Evolutionary conservation across 64 coral and sea anemone species (phyloP).

Genomic region (Hydrozoanthus tunicans): DNA sequence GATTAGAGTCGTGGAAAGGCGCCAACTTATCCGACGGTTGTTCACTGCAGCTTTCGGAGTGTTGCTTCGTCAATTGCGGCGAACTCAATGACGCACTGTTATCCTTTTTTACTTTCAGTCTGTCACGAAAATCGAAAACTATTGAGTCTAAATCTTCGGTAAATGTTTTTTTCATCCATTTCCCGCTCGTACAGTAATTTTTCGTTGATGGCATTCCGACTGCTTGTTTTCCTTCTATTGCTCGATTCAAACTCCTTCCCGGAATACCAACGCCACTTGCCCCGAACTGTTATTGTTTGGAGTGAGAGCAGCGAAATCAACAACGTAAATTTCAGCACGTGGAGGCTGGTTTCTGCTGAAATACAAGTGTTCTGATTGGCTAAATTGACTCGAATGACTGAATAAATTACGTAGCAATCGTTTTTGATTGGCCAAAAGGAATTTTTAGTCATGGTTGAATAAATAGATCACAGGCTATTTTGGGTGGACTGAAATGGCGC

Average conservation of each 20-base stretch:
- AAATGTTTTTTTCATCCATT: slow-evolving; percentile 67
- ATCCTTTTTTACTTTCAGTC: slow-evolving; percentile 79
- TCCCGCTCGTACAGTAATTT: slow-evolving; percentile 70
- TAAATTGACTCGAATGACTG: slow-evolving; percentile 51
- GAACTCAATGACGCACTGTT: slow-evolving; percentile 8
- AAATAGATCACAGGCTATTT: slow-evolving; percentile 66
- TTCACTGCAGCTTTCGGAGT: slow-evolving; percentile 52
- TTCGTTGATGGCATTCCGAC: slow-evolving; percentile 72
- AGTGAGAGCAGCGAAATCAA: slow-evolving; percentile 52
- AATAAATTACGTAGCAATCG: slow-evolving; percentile 46
- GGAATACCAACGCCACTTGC: slow-evolving; percentile 1
- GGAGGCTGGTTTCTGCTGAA: slow-evolving; percentile 51
- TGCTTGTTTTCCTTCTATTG: background rate
- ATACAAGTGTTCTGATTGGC: slow-evolving; percentile 81
- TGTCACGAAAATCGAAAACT: slow-evolving; percentile 87
- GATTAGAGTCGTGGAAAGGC: slow-evolving; percentile 34
- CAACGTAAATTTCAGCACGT: slow-evolving; percentile 91
- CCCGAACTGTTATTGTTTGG: slow-evolving; percentile 82
- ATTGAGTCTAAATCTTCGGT: slow-evolving; percentile 77
- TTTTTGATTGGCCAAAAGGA: slow-evolving; percentile 57
- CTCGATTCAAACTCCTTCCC: background rate
- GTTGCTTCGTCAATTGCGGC: background rate
- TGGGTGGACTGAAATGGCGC: slow-evolving; percentile 35
- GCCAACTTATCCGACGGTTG: slow-evolving; percentile 36
- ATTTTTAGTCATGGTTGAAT: slow-evolving; percentile 39